Conservation (phyloP, 2,113 vertebrate genomes). For the cat (Felis catus) region DNA sequence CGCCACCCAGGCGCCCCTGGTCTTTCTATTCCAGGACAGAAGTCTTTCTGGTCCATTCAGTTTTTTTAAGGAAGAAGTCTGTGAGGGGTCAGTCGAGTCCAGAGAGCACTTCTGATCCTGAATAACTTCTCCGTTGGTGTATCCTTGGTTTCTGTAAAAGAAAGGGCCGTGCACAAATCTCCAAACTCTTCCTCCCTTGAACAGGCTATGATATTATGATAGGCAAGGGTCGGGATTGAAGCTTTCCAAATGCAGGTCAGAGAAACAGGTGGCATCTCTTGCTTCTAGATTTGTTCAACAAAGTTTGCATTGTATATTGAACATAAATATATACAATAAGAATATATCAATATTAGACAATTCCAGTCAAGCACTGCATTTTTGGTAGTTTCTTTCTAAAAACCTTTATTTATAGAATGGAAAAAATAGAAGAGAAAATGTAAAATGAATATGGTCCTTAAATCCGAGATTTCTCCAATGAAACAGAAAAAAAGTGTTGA, state of each 20-base stretch:
- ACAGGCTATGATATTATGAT: background rate
- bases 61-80: constrained; percentile 1
- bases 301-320: background rate
- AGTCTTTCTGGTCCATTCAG: background rate
- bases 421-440: background rate
- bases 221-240: background rate
- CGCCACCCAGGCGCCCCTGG: too few relatives aligned
- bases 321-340: background rate
- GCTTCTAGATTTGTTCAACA: background rate
- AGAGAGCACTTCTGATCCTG: background rate
- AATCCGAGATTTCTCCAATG: constrained; percentile 41
- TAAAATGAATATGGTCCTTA: background rate
- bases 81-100: background rate
- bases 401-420: background rate
- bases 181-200: background rate
- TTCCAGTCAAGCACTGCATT: background rate
- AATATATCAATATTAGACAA: background rate
- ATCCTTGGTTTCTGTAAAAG: background rate
- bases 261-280: background rate
- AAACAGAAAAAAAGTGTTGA: constrained; percentile 56
- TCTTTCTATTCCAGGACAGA: background rate
- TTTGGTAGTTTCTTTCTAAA: background rate
- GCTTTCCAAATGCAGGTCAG: background rate
- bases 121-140: background rate
- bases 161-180: background rate